Base-by-base conservation (phyloP, 2,797 vertebrate species). In the Microctenopoma steveboyesi region DNA sequence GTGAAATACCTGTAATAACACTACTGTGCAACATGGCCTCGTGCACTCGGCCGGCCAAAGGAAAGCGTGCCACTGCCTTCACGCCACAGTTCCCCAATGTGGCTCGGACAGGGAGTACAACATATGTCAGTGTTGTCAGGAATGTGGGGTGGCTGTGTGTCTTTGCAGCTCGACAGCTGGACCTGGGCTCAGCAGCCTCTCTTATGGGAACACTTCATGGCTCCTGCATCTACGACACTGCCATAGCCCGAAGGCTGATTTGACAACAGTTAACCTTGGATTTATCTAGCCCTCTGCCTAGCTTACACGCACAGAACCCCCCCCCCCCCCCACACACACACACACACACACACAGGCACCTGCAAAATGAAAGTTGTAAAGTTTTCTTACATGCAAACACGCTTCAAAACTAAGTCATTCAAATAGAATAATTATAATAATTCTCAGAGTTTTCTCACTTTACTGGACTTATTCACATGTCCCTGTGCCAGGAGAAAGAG, bases 261-360 rank as follows among this genome's bases (percentile, higher is more conserved):
- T 92, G 89, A 90, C 89, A 90, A 88, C 90, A 76, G 85, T 92
- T 92, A 91, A 91, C 90, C 91, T 92, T 93, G 91, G 85, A 91
- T 88, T 88, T 83, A 92, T 88, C 81, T 73, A 62, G 72, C 82
- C 71, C 76, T 49, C 55, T 62, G 59, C 74, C 60, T 50, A 8
- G 63, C 72, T 75, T 72, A 65, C 45, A 56, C 74, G 42, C 83
- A 64, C 71, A 53, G 13, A 66, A 33, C 22, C 22, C 22, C 22
- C 22, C 22, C 22, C 22, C 22, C 22, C 22, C 22, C 22, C 22
- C 22, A 18, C 16, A 28, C 37, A 49, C 12, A 42, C 5, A 51
- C 27, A 51, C 56, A 63, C 46, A 22, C 9, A 16, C 10, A 40
- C 53, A 25, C 5, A 57, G 2, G 40, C 3, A 61, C 25, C 1